These are phyloP conservation scores for Andrena camellia DNA, from an alignment of 2,888 invertebrate species.

Conservation along the genomic window DNA sequence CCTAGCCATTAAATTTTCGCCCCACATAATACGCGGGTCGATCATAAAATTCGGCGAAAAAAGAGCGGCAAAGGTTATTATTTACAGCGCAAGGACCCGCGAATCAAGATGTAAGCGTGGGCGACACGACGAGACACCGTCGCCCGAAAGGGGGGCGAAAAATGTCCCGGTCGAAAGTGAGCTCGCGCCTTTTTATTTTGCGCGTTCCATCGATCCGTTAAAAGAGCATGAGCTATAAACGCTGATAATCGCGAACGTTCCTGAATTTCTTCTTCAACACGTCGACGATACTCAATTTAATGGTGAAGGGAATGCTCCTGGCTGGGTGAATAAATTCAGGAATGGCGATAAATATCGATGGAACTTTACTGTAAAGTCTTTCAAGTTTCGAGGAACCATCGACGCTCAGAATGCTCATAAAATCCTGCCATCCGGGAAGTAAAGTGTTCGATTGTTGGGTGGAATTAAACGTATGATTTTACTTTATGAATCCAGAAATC, in stretches of 20 bases:
- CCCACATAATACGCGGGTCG: constrained; percentile 62
- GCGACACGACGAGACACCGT: constrained; percentile 68
- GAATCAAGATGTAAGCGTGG: constrained; percentile 82
- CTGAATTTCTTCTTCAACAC: constrained; percentile 17
- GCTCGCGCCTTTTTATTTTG: constrained; percentile 47
- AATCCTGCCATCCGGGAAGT: neutral
- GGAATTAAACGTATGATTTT: neutral
- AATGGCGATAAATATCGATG: constrained; percentile 1
- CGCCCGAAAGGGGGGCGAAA: constrained; percentile 60
- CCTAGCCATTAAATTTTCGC: constrained; percentile 71
- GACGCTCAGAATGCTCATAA: neutral
- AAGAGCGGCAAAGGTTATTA: constrained; percentile 69
- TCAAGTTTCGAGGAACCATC: neutral
- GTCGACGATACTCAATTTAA: constrained; percentile 1
- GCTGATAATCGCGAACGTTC: constrained; percentile 40
- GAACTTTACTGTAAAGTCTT: neutral
- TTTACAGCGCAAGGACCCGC: constrained; percentile 76
- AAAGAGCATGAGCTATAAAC: constrained; percentile 30
- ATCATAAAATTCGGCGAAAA: constrained; percentile 68
- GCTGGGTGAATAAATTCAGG: neutral
- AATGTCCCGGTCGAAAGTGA: constrained; percentile 54
- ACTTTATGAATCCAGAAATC: neutral
- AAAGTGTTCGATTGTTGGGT: neutral
- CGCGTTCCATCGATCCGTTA: constrained; percentile 16
- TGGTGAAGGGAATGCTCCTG: neutral